A percentile compares a stretch with the other conserved stretches of the same genome.
These are phyloP conservation scores for Cerceris rybyensis DNA, from an alignment of 2,888 invertebrate species.

Conservation along the genomic window DNA sequence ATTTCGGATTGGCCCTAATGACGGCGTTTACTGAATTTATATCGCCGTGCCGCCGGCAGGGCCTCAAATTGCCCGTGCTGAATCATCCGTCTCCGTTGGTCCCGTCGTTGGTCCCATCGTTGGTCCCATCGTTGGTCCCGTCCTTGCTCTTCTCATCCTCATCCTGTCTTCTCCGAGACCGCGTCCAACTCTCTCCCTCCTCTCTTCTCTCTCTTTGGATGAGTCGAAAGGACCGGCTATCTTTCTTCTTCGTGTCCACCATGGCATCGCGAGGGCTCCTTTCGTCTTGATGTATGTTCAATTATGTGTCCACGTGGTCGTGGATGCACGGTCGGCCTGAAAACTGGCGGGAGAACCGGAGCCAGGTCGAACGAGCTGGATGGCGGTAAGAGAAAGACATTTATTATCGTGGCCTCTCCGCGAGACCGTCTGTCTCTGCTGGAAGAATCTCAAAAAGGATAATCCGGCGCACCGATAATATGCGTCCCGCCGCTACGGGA, in stretches of 20 bases:
- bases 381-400: conserved; percentile 71
- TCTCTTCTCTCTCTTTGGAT: conserved; percentile 34
- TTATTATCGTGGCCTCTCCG: conserved; percentile 61
- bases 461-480: conserved; percentile 52
- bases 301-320: conserved; percentile 70
- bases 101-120: not conserved
- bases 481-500: conserved; percentile 46
- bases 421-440: conserved; percentile 59
- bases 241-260: conserved; percentile 49
- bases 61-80: conserved; percentile 70
- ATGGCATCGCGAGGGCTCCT: conserved; percentile 51
- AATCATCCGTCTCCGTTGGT: conserved; percentile 63
- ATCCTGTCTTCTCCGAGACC: not conserved
- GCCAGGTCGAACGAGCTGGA: conserved; percentile 1
- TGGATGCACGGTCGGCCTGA: conserved; percentile 16
- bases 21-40: conserved; percentile 80
- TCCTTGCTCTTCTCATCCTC: conserved; percentile 21
- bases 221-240: conserved; percentile 38
- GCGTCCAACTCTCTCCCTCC: conserved; percentile 9
- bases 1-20: conserved; percentile 80
- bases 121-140: not conserved
- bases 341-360: conserved; percentile 16
- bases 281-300: conserved; percentile 72
- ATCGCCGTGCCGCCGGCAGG: conserved; percentile 67
- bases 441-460: conserved; percentile 61